Evolutionary conservation across 2,113 vertebrate species (phyloP), one percentile per base, ranked within the genome.

Genomic region (Osmerus mordax): DNA sequence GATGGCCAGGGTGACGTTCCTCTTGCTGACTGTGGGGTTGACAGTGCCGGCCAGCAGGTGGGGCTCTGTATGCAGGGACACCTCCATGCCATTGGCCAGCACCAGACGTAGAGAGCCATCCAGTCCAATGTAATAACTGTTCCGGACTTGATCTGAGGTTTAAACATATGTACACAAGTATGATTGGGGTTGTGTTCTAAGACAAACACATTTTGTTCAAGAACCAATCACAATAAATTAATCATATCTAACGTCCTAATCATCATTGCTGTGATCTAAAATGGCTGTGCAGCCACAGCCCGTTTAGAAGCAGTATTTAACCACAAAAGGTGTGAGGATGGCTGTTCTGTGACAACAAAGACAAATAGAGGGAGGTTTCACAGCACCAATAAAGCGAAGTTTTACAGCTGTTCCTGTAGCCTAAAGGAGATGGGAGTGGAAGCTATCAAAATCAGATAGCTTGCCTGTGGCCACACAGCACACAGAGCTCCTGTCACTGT

Each of bases 11-110:
- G 96, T 99, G 67, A 99, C 95, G 0, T 99, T 99, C 84, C 97
- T 94, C 86, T 94, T 97, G 85, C 97, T 96, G 80, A 98, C 95
- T 0, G 97, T 98, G 65, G 98, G 98, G 88, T 96, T 99, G 78
- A 98, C 95, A 0, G 98, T 99, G 72, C 98, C 96, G 0, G 96
- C 95, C 85, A 99, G 91, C 55, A 98, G 93, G 87, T 99, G 98
- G 0, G 97, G 98, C 83, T 99, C 98, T 0, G 97, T 99, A 83
- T 98, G 95, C 78, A 99, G 89, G 0, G 95, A 94, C 82, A 99
- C 96, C 80, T 98, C 97, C 97, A 99, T 98, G 15, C 97, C 97
- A 0, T 98, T 99, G 74, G 97, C 96, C 1, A 99, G 86, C 72
- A 98, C 95, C 64, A 99, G 90, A 4, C 95, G 88, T 83, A 99